phyloP scores from a whole-genome alignment of 1,140 invertebrate genomes.

The Maniola jurtina region DNA sequence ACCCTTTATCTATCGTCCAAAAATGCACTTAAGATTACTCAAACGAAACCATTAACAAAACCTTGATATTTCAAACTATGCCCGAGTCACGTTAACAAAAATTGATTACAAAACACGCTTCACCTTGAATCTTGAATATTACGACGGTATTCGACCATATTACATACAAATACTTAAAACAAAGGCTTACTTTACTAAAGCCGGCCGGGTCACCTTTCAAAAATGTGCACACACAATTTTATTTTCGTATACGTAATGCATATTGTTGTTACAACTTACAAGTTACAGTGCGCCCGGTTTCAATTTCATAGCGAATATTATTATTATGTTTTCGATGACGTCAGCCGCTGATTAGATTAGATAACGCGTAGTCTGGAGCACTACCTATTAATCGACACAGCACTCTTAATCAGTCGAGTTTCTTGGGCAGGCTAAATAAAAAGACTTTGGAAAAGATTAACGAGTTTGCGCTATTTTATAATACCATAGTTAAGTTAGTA shows the following conservation, averaged over 20 bases:
- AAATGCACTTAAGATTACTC: slow-evolving; percentile 1
- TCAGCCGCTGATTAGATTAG: slow-evolving; percentile 35
- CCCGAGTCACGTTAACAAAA: slow-evolving; percentile 15
- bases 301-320: slow-evolving; percentile 20
- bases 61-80: background rate
- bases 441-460: background rate
- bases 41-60: slow-evolving; percentile 5
- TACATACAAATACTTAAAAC: background rate
- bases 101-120: slow-evolving; percentile 24
- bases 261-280: slow-evolving; percentile 4
- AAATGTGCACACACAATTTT: slow-evolving; percentile 12
- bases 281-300: background rate
- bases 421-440: slow-evolving; percentile 1
- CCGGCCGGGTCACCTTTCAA: slow-evolving; percentile 9
- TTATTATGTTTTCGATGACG: slow-evolving; percentile 24
- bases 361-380: slow-evolving; percentile 24
- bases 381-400: slow-evolving; percentile 16
- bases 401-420: background rate
- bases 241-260: slow-evolving; percentile 16
- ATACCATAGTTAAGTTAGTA: too few relatives aligned
- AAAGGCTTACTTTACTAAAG: slow-evolving; percentile 13
- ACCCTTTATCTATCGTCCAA: background rate
- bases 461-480: background rate
- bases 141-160: background rate
- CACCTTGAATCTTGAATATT: slow-evolving; percentile 25